Evolutionary conservation across 2,797 vertebrate species (phyloP).

Genomic region (Pantherophis alleghaniensis): DNA sequence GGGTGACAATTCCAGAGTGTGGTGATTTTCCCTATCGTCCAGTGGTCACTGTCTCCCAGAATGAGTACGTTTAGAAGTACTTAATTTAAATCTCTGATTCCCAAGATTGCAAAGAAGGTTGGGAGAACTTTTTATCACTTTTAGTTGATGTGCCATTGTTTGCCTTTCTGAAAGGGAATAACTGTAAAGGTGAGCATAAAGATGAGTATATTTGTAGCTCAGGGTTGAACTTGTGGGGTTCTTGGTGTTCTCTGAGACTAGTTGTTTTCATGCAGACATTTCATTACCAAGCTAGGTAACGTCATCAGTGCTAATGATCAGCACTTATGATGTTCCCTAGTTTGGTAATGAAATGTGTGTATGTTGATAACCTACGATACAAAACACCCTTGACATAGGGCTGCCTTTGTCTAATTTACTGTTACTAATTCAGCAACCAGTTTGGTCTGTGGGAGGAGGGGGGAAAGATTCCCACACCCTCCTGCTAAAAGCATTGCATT

Average conservation of each 20-base stretch:
- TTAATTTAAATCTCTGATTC: background rate
- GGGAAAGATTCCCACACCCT: background rate
- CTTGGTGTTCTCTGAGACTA: background rate
- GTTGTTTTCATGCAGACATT: background rate
- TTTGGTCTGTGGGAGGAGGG: background rate
- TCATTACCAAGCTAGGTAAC: background rate
- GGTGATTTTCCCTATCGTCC: background rate
- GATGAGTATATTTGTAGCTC: background rate
- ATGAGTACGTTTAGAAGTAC: background rate
- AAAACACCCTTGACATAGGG: background rate
- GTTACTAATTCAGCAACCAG: background rate
- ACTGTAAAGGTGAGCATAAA: background rate
- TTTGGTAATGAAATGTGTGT: background rate
- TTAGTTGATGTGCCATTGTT: background rate
- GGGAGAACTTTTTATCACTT: background rate
- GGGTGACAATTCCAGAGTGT: background rate
- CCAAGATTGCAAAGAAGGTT: background rate
- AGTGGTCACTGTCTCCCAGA: background rate
- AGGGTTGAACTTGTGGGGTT: background rate
- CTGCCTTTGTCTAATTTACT: background rate
- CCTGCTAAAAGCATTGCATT: background rate
- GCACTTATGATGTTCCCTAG: background rate
- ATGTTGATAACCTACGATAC: background rate
- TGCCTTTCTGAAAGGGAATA: background rate
- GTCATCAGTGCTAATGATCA: background rate